These are phyloP conservation scores for Planiliza haematocheilus DNA, from an alignment of 2,113 vertebrate genomes.

Conservation along the genomic window DNA sequence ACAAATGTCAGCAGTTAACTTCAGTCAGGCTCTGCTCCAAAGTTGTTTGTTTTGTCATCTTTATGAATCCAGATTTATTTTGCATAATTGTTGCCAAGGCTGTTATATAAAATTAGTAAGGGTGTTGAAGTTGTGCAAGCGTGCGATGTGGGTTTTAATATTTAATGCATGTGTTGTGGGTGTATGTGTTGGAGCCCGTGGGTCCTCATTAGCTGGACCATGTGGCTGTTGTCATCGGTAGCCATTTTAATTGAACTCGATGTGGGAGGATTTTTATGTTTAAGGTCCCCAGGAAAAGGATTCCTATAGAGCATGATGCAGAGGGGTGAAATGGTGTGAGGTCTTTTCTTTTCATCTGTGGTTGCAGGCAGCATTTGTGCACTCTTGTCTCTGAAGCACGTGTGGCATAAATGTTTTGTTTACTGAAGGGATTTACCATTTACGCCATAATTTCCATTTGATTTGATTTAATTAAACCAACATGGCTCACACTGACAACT, in stretches of 20 bases:
- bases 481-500: constrained; percentile 4
- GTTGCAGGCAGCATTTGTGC: not conserved
- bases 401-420: not conserved
- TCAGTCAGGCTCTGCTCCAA: constrained; percentile 9
- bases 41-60: constrained; percentile 35
- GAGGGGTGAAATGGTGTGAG: not conserved
- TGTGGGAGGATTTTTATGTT: constrained; percentile 46
- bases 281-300: not conserved
- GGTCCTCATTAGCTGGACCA: constrained; percentile 70
- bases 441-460: not conserved
- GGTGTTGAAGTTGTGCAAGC: not conserved
- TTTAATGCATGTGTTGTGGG: constrained; percentile 8
- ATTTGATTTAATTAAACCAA: constrained; percentile 26
- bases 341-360: not conserved
- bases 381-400: not conserved
- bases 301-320: not conserved
- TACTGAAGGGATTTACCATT: not conserved
- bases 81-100: constrained; percentile 34
- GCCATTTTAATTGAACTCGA: constrained; percentile 54
- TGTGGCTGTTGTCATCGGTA: constrained; percentile 59
- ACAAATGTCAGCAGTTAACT: constrained; percentile 53
- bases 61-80: constrained; percentile 54
- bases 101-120: constrained; percentile 9
- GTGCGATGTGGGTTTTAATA: not conserved
- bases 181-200: constrained; percentile 39